Evolutionary conservation across 2,888 invertebrate species (phyloP).

Genomic region (Anaspis maculata): DNA sequence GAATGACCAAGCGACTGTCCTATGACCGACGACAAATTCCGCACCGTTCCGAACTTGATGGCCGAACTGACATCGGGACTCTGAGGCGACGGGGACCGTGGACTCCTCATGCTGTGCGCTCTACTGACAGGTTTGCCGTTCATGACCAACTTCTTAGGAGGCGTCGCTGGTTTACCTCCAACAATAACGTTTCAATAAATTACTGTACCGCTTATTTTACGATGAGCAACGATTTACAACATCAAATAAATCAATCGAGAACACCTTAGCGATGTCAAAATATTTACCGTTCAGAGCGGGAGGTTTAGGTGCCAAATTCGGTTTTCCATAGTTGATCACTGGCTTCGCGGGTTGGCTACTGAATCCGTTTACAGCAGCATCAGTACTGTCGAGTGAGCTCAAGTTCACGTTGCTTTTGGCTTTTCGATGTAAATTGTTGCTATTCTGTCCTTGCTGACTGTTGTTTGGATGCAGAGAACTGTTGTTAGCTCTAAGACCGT

Average conservation of each 20-base stretch:
- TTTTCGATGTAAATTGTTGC: constrained; percentile 38
- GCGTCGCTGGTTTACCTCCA: constrained; percentile 52
- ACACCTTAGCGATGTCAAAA: too few relatives aligned
- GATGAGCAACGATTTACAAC: background rate
- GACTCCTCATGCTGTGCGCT: constrained; percentile 78
- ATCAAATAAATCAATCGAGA: too few relatives aligned
- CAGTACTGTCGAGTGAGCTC: constrained; percentile 25
- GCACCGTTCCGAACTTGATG: constrained; percentile 38
- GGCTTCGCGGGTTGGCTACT: constrained; percentile 34
- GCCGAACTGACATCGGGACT: constrained; percentile 34
- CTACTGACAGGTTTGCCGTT: constrained; percentile 53
- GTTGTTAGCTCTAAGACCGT: constrained; percentile 10
- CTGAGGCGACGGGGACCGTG: constrained; percentile 57
- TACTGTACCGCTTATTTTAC: constrained; percentile 20
- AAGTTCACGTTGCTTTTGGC: constrained; percentile 38
- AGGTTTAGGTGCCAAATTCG: constrained; percentile 77
- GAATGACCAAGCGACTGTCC: constrained; percentile 45
- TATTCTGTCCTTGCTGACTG: too few relatives aligned
- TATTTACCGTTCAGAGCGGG: constrained; percentile 47
- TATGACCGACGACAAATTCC: constrained; percentile 42
- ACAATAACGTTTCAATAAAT: too few relatives aligned
- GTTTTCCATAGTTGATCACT: constrained; percentile 63
- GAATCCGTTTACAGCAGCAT: constrained; percentile 17
- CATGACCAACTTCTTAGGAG: constrained; percentile 55
- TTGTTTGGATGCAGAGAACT: constrained; percentile 10